A percentile compares a stretch with the other conserved stretches of the same genome.
These are phyloP conservation scores for Sitta carolinensis DNA, from an alignment of 2,797 vertebrate genomes.

Conservation along the genomic window DNA sequence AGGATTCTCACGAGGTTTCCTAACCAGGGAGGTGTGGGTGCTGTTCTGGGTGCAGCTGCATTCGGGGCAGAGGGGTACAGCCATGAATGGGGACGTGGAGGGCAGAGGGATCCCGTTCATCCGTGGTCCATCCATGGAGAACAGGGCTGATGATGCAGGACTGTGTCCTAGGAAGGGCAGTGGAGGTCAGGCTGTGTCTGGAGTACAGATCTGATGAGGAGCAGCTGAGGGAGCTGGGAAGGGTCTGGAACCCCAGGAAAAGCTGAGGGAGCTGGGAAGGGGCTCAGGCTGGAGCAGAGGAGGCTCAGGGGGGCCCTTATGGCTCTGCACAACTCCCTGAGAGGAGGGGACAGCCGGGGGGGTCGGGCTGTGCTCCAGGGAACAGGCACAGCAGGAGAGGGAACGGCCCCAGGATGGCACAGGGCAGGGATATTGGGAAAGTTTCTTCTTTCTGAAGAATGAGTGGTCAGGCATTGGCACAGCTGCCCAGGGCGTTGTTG, in stretches of 20 bases:
- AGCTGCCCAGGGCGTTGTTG: neutral
- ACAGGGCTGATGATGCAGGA: too few relatives aligned
- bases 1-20: neutral
- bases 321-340: neutral
- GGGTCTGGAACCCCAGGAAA: neutral
- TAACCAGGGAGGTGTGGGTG: neutral
- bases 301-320: neutral
- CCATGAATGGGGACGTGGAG: fast-evolving
- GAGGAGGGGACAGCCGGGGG: neutral
- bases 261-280: neutral
- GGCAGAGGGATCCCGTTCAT: neutral
- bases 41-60: neutral
- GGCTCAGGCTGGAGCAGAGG: neutral
- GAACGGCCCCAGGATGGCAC: fast-evolving
- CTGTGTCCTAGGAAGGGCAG: neutral
- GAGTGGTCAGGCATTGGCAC: neutral
- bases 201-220: neutral
- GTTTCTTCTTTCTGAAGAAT: neutral
- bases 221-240: neutral
- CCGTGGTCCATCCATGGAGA: neutral
- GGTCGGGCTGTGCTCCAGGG: neutral
- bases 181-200: neutral
- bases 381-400: neutral
- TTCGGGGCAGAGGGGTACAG: neutral
- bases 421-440: fast-evolving